Evolutionary conservation across 2,888 invertebrate species (phyloP), one percentile per base, ranked within the genome.

Genomic region (Bellardia bayeri): DNA sequence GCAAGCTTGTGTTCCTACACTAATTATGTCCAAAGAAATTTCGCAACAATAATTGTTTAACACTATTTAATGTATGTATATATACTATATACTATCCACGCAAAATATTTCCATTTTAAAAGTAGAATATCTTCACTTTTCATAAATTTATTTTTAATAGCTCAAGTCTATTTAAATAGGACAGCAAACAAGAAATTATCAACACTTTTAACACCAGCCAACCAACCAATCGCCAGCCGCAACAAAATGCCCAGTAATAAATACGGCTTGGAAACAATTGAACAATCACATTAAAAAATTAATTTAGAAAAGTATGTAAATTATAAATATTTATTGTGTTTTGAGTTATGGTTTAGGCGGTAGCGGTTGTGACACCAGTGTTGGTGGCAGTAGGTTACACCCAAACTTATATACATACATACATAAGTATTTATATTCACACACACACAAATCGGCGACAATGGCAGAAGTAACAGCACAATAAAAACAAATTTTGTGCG

Each of bases 381-480:
- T 63, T 72, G 79, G 79, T 30, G 37, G 49, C 56, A 45, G 61
- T n/a, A 16, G 58, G 33, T 75, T 76, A 81, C 76, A 87, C 81
- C 80, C 76, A 81, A 56, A 66, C 30, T 37, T 5, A 14, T 42
- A 49, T 16, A 30, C 23, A 23, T 23, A 23, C 23, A 23, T 23
- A 23, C 23, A 23, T 23, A 23, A 23, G 23, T 23, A 23, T 23
- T 23, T 2, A 16, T 61, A 37, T 11, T 72, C 2, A 54, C 40
- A 81, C 58, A 56, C 11, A 74, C 14, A 42, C 66, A 66, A 37
- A 66, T 33, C 71, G 45, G 13, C 78, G 61, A 85, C 86, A 88
- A 88, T 88, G 88, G 86, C 88, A 87, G 83, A 80, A 89, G 9
- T 1, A 79, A 64, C 54, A 61, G 13, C 23, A 81, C 56, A 88